Conservation (phyloP, 2,797 vertebrate species). For the Alcedo atthis region DNA sequence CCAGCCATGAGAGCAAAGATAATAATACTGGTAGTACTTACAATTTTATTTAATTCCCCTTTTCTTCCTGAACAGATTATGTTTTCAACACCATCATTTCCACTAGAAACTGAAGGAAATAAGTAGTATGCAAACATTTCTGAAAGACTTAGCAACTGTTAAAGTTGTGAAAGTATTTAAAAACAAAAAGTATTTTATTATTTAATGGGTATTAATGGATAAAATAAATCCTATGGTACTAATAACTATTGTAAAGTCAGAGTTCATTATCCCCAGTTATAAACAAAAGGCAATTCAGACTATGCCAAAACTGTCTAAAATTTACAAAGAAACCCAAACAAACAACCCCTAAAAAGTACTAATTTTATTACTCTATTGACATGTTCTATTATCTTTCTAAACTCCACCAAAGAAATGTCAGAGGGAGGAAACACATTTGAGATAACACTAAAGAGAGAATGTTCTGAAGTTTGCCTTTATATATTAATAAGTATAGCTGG, state of each 20-base stretch:
- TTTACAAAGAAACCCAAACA: not conserved
- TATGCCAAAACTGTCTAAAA: not conserved
- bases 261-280: not conserved
- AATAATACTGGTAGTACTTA: not conserved
- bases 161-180: not conserved
- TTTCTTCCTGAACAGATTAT: not conserved
- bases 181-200: not conserved
- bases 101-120: not conserved
- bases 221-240: not conserved
- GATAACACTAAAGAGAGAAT: not conserved
- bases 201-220: not conserved
- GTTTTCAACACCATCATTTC: not conserved
- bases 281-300: not conserved
- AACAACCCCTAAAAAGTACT: accelerated
- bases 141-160: not conserved
- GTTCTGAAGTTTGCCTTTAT: not conserved
- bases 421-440: not conserved
- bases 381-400: not conserved
- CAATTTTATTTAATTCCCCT: not conserved
- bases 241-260: not conserved
- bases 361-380: not conserved
- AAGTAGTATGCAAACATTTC: not conserved
- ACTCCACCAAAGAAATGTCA: not conserved
- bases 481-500: not conserved
- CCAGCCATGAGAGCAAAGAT: not conserved